Base-by-base conservation (phyloP, 1,140 invertebrate species). In the Carposina sasakii region DNA sequence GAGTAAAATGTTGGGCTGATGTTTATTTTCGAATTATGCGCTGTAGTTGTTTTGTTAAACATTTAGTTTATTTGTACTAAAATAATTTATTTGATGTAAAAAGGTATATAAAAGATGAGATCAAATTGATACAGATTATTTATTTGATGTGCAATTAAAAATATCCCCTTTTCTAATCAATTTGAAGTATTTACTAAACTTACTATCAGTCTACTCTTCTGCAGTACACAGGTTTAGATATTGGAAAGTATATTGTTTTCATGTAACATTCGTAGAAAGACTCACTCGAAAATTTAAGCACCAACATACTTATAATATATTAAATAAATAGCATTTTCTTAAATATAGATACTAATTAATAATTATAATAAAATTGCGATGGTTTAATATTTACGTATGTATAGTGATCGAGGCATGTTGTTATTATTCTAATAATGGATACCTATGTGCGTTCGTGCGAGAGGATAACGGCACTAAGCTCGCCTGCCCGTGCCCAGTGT, bases 241-340 rank as follows among this genome's bases (percentile, higher is more conserved):
- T 71, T 53, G 56, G 69, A 52, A 67, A 67, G 61, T 63, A 67
- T 70, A 73, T 69, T 61, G 60, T 70, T 63, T 59, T 63, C 23
- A 36, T 54, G 59, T 49, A 60, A 59, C 57, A 61, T 71, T n/a
- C 48, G 68, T 73, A 70, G 66, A 64, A 48, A 58, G 61, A 51
- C 52, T 58, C 60, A 67, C 68, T 67, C 60, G 66, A 69, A 63
- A 66, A 70, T 64, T 69, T 67, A 65, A 72, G 73, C 75, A 77
- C 76, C 71, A 71, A 71, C 49, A 71, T 70, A 65, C n/a, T n/a
- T n/a, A n/a, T n/a, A n/a, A n/a, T n/a, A n/a, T n/a, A n/a, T n/a
- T n/a, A n/a, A n/a, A n/a, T 61, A 61, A 67, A 63, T 82, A 81
- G 72, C 60, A 55, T 70, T 71, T 70, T 78, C 64, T 50, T 78